These are phyloP conservation scores for Meriones unguiculatus DNA, from an alignment of 2,113 vertebrate genomes.

Conservation along the genomic window DNA sequence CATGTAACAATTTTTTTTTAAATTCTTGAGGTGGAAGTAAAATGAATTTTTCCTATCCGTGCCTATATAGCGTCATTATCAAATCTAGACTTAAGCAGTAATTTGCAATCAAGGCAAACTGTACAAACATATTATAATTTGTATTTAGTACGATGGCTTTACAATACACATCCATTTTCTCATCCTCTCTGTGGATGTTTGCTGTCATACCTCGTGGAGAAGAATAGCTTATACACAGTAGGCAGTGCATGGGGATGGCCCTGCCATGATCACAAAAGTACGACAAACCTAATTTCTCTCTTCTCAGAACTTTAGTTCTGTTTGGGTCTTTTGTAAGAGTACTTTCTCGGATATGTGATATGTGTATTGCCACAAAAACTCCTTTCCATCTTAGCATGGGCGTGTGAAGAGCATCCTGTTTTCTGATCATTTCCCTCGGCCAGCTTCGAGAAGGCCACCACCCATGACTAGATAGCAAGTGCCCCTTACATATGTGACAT, in stretches of 20 bases:
- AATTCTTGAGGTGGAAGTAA: constrained; percentile 51
- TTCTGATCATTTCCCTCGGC: constrained; percentile 37
- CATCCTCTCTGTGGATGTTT: background rate
- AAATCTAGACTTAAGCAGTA: constrained; percentile 32
- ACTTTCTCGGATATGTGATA: constrained; percentile 16
- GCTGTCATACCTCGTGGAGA: background rate
- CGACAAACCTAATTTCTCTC: constrained; percentile 6
- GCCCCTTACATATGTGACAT: background rate
- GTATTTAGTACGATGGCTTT: constrained; percentile 16
- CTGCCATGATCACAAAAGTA: background rate
- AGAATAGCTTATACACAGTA: background rate
- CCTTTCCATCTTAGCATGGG: constrained; percentile 5
- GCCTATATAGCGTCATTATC: constrained; percentile 39
- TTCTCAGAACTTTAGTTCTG: background rate
- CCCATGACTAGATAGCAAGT: background rate
- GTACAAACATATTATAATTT: constrained; percentile 25
- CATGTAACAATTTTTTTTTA: background rate
- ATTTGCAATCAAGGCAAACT: constrained; percentile 32
- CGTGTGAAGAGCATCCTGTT: background rate
- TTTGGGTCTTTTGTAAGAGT: background rate
- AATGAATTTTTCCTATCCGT: constrained; percentile 20
- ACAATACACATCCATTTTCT: background rate
- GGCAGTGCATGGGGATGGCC: background rate
- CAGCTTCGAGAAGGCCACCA: constrained; percentile 62
- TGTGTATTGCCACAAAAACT: background rate